phyloP scores from a whole-genome alignment of 1,140 invertebrate species.

The Drosophila grimshawi region DNA sequence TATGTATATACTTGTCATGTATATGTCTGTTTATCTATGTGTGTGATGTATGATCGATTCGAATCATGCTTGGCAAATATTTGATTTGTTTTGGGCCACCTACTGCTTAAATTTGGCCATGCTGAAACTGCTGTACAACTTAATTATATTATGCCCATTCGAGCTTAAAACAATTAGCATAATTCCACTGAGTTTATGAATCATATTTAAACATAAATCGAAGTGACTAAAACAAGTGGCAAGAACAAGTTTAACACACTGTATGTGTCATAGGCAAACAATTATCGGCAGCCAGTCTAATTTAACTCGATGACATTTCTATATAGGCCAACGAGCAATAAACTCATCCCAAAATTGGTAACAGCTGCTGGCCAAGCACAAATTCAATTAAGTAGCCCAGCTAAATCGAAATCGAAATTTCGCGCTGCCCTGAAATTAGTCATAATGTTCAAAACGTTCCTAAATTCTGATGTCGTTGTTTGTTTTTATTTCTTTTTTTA shows the following conservation, averaged over 20 bases:
- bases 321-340: conserved; percentile 15
- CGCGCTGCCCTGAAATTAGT: conserved; percentile 7
- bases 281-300: conserved; percentile 10
- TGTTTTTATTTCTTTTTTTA: neutral
- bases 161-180: conserved; percentile 58
- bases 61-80: neutral
- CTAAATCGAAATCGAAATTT: conserved; percentile 23
- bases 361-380: conserved; percentile 17
- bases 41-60: too few relatives aligned
- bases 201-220: conserved; percentile 59
- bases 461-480: conserved; percentile 9
- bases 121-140: conserved; percentile 30
- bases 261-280: conserved; percentile 56
- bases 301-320: conserved; percentile 43
- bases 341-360: conserved; percentile 50
- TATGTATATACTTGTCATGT: neutral
- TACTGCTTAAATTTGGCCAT: conserved; percentile 12
- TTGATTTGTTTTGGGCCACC: neutral
- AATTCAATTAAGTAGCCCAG: conserved; percentile 27
- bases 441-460: neutral
- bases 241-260: conserved; percentile 53
- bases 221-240: conserved; percentile 50
- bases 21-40: neutral
- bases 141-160: conserved; percentile 33
- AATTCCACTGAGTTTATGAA: conserved; percentile 60